Conservation (phyloP, 2,888 invertebrate genomes). For the Drosophila picticornis region DNA sequence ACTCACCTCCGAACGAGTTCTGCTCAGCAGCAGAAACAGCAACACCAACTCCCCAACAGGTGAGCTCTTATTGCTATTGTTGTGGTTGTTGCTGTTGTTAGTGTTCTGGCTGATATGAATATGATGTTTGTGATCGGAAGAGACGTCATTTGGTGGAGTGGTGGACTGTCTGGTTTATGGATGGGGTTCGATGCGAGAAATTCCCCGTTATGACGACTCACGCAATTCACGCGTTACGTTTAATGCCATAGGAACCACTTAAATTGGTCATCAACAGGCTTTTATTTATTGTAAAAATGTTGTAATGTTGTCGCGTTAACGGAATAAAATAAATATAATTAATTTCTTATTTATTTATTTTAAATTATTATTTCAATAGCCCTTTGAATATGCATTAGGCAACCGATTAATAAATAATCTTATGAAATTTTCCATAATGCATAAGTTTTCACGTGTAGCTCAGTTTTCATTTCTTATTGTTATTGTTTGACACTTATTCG, state of each 20-base stretch:
- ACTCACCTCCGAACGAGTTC: slow-evolving; percentile 52
- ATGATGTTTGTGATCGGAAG: not conserved
- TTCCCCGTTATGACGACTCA: slow-evolving; percentile 45
- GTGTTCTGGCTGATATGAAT: not conserved
- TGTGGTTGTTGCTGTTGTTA: slow-evolving; percentile 7
- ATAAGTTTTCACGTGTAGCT: not conserved
- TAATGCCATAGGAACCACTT: slow-evolving; percentile 31
- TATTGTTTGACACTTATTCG: slow-evolving; percentile 11
- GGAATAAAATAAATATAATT: not conserved
- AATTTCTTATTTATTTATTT: slow-evolving; percentile 14
- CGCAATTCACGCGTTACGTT: slow-evolving; percentile 33
- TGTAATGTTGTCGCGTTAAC: not conserved
- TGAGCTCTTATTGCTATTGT: slow-evolving; percentile 14
- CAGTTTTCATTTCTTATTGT: not conserved
- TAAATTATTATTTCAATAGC: not conserved
- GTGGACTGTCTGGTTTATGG: not conserved
- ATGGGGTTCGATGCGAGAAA: slow-evolving; percentile 33
- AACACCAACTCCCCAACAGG: slow-evolving; percentile 5
- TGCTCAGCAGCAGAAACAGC: slow-evolving; percentile 1
- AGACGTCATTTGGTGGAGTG: slow-evolving; percentile 2
- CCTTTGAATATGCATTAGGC: slow-evolving; percentile 36
- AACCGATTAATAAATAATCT: slow-evolving; percentile 3
- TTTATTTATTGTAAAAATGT: not conserved
- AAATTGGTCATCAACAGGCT: slow-evolving; percentile 46
- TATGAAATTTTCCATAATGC: slow-evolving; percentile 13